Evolutionary conservation across 2,113 vertebrate species (phyloP), one percentile per base, ranked within the genome.

Genomic region (Chaetura pelagica): DNA sequence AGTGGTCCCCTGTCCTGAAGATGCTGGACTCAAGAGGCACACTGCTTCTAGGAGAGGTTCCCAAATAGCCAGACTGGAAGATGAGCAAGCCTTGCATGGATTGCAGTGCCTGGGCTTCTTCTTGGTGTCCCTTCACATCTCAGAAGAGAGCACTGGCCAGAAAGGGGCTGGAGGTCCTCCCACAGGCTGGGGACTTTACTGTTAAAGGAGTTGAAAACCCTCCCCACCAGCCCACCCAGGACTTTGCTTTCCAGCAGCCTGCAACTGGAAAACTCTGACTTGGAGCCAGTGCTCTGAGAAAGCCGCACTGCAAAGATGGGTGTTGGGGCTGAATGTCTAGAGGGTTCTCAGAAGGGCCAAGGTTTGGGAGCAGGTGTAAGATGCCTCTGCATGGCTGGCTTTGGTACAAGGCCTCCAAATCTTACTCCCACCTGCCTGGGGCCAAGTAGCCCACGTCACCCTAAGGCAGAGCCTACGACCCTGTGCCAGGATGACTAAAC

Each of bases 261-360:
- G 44, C 0, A 2, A 6, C 73, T 40, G 57, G 9, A 34, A 57
- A 61, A 4, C 24, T 72, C 52, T 8, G 17, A 3, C 52, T 68
- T 34, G 51, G 73, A 76, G 67, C 13, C 2, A 2, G 49, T 2
- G 6, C 27, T 76, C 32, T 6, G 6, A 10, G 22, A 81, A 78
- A 86, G 23, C 26, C 22, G 3, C 19, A 26, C 12, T 48, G 59
- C 17, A 51, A 59, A 54, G 30, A 19, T 0, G 0, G 38, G 34
- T 21, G 11, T 44, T 44, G 54, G 63, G 52, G n/a, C 19, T 74
- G 4, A 30, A 34, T 16, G 21, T 22, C 48, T 66, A 49, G n/a
- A 51, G 62, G 52, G 16, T 10, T 17, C 42, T 82, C 15, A 42
- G 51, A 16, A 42, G 13, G n/a, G 15, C 32, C 34, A 35, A 9